A percentile compares a stretch with the other conserved stretches of the same genome.
These are phyloP conservation scores for Apamea crenata DNA, from an alignment of 2,888 invertebrate genomes.

Conservation along the genomic window DNA sequence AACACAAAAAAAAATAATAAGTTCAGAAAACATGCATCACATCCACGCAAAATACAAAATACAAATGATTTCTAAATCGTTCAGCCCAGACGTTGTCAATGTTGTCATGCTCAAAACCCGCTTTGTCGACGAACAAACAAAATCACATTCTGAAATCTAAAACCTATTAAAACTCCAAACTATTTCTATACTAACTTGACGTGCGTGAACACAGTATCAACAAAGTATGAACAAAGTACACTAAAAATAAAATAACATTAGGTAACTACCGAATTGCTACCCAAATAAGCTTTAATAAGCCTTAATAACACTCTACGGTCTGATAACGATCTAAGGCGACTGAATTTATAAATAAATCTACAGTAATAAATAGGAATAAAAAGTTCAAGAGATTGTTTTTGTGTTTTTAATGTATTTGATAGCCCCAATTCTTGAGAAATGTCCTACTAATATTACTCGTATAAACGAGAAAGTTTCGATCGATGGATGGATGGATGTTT, in stretches of 20 bases:
- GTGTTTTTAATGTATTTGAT: not conserved
- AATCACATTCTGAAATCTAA: not conserved
- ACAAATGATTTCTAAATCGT: not conserved
- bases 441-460: no score
- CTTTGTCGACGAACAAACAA: not conserved
- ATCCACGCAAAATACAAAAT: not conserved
- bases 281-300: constrained; percentile 5
- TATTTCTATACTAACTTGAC: not conserved
- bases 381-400: not conserved
- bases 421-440: not conserved
- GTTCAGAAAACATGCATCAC: no score
- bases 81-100: not conserved
- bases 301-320: constrained; percentile 27
- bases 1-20: no score
- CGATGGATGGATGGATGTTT: no score
- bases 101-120: not conserved
- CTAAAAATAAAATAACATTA: not conserved
- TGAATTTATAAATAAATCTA: constrained; percentile 15
- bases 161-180: not conserved
- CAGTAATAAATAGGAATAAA: not conserved
- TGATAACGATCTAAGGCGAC: constrained; percentile 33
- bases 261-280: constrained; percentile 15
- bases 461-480: no score
- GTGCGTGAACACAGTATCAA: constrained; percentile 3
- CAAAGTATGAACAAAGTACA: no score